Evolutionary conservation across 2,888 invertebrate species (phyloP), one percentile per base, ranked within the genome.

Genomic region (Scaptomyza flava): DNA sequence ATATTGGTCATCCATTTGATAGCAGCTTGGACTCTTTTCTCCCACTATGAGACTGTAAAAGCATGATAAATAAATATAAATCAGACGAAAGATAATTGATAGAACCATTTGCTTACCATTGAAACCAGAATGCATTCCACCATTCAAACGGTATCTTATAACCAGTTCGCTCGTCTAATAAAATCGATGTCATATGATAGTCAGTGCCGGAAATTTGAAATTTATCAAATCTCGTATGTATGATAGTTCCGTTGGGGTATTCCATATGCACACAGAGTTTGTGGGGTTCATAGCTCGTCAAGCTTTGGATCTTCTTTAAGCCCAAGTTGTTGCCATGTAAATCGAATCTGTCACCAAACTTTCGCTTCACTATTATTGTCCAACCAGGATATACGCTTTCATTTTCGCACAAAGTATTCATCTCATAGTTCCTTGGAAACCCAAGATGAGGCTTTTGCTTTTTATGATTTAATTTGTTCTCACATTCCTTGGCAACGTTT

Each of bases 311-410:
- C 8, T 23, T 50, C 2, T 58, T 33, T 8, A 50, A 23, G 4
- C 58, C 50, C 17, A 58, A 58, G 12, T 50, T 43, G 11, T 50
- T 50, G 2, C 27, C 42, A 6, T 27, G 11, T 5, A 43, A 33
- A 7, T 11, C 11, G 17, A 17, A 1, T 17, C 17, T 17, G 1
- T 17, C 17, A 2, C 58, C 58, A 42, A 33, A 20, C 3, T 42
- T 27, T 6, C 58, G 31, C 34, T 58, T 42, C 9, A 50, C 42
- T 1, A 58, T 17, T 3, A 50, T 42, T 3, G 14, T 58, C 58
- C 58, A 58, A 9, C 58, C 58, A 11, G 46, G 27, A 11, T 17
- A 36, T 6, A 46, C 4, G 4, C n/a, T 38, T 1, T n/a, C 12
- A 12, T 27, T 38, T 6, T 38, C 30, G 7, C 56, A 36, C 38